Base-by-base conservation (phyloP, 2,113 vertebrate genomes). In the Plotosus lineatus region DNA sequence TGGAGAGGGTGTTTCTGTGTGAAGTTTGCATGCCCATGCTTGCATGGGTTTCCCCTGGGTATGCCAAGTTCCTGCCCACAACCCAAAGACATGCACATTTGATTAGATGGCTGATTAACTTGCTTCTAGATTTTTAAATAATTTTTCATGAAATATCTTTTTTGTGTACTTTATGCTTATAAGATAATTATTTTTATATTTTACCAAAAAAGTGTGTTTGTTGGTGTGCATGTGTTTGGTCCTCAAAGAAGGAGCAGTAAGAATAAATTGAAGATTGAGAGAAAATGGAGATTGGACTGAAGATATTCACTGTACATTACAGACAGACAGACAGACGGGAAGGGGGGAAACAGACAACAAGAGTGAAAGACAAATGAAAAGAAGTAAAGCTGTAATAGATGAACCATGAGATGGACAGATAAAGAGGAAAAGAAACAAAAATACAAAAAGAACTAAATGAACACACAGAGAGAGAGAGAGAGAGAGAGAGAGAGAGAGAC, bases 141-240 rank as follows among this genome's bases (percentile, higher is more conserved):
- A 19, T n/a, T 36, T 3, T 65, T 21, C 26, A 65, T 33, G 61
- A 33, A 65, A 38, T 4, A 38, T 33, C 61, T 65, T 23, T 38
- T 19, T 11, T 9, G 63, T n/a, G 21, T n/a, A 4, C 6, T 3
- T 3, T 4, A 1, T 4, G 3, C n/a, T n/a, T n/a, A n/a, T 0
- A 17, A 42, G 26, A 42, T 69, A 42, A 46, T 40, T 42, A 9
- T 66, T 19, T 66, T 33, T 66, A 21, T 42, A 31, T 61, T 12
- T 61, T 3, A 5, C 28, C 11, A 10, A 28, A 26, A 11, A 9
- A 3, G n/a, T 26, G 1, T 26, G 23, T 26, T 0, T 58, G 55
- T 58, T 6, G 9, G 55, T 58, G n/a, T 61, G 38, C 44, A 21
- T 42, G 63, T 42, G 38, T 7, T 4, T 15, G 4, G 4, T 66